Conservation (phyloP, 1,140 invertebrate genomes). For the roundworm (Caenorhabditis elegans) region WBcel235 BX284605.5:9299501-9300000, state of each 20-base stretch:
- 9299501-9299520: background rate
- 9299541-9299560: background rate
- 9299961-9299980: constrained; percentile 43
- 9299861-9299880: too few species aligned
- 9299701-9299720: too few species aligned
- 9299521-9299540: background rate
- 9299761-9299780: too few species aligned
- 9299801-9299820: too few species aligned
- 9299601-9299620: constrained; percentile 39
- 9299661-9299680: background rate
- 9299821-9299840: too few species aligned
- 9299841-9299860: too few species aligned
- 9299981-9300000: constrained; percentile 22
- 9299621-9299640: constrained; percentile 47
- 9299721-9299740: too few species aligned
- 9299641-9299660: constrained; percentile 48
- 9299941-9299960: constrained; percentile 40
- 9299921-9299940: constrained; percentile 8
- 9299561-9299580: constrained; percentile 17
- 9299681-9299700: too few species aligned
- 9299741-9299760: too few species aligned
- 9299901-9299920: constrained; percentile 11
- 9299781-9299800: too few species aligned
- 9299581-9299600: background rate
- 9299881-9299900: constrained; percentile 40